Base-by-base conservation (phyloP, 2,888 invertebrate species). In the Tetramorium bicarinatum region DNA sequence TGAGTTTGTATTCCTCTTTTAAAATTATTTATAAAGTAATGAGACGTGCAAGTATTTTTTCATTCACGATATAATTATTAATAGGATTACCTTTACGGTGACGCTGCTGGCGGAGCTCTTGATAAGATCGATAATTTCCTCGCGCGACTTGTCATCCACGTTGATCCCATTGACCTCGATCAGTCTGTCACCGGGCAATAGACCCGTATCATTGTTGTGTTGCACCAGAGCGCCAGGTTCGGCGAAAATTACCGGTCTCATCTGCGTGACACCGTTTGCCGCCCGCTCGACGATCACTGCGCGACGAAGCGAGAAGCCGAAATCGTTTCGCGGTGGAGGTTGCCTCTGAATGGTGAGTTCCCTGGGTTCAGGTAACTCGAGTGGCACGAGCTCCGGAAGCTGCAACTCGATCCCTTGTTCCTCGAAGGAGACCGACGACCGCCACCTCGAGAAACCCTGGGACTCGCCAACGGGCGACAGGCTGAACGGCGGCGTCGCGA, bases 41-140 rank as follows among this genome's bases (percentile, higher is more conserved):
- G 29, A 13, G 7, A 1, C 3, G 9, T 9, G 15, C 21, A 9
- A 21, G 3, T 18, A 59, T 71, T 34, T 64, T 18, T 76, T 13
- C 21, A 21, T n/a, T n/a, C 3, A 18, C 25, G 18, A 25, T 64
- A 47, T 18, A 11, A 76, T 34, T 3, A 34, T 41, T 18, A 52
- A 38, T 38, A 69, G 11, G 11, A 34, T 69, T 94, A 98, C 98
- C 97, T 98, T 98, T 81, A 99, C 97, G 67, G 96, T 97, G 86
- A 98, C 98, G 90, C 96, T 96, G 92, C 97, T 97, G 80, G 97
- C 97, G 88, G 98, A 98, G 87, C 97, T 97, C 92, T 98, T 97
- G 91, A 99, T 99, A 94, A 99, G 96, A 94, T 99, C 99, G 90
- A 99, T 99, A 87, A 99, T 97, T 92, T 98, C 98, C 94, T 99